Evolutionary conservation across 2,797 vertebrate species (phyloP), one percentile per base, ranked within the genome.

Genomic region (Peromyscus eremicus): DNA sequence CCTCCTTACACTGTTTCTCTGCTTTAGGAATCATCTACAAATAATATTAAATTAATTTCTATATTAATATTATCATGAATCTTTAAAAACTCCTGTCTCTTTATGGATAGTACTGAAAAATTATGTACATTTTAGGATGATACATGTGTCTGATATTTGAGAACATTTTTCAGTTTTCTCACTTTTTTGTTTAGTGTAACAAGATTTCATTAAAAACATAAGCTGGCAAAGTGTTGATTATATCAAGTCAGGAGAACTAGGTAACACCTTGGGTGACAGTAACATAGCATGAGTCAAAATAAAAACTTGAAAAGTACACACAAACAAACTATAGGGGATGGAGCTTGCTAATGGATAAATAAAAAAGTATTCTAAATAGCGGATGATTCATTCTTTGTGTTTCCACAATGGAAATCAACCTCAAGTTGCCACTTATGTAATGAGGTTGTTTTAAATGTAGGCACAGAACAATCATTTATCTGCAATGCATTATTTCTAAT

Each of bases 141-240:
- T n/a, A 86, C 11, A 82, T 82, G 11, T 95, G 73, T 87, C 49
- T 96, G 40, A 96, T 62, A 82, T 89, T 96, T 66, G 64, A 23
- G 13, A 93, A 82, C 0, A 8, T 68, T 94, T 76, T 93, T 93
- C 68, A 79, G 29, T 84, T 93, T 97, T 96, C 91, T 97, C 82
- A 94, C 84, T 86, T 95, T 92, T 21, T 82, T 96, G 43, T 84
- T 92, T 55, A 2, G 12, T 88, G 9, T 94, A 95, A 93, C 81
- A 89, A 71, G 49, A 34, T 89, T 92, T 84, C 37, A 66, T 91
- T n/a, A 96, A 94, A 95, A 92, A 23, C 64, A 70, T 70, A 88
- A 92, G n/a, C 21, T 91, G 94, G 49, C 85, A 91, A 93, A 91
- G 21, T 83, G 77, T 79, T 92, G 77, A 92, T 80, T 85, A 93